Evolutionary conservation across 2,797 vertebrate genomes (phyloP).

Genomic region (Hydrophis major): DNA sequence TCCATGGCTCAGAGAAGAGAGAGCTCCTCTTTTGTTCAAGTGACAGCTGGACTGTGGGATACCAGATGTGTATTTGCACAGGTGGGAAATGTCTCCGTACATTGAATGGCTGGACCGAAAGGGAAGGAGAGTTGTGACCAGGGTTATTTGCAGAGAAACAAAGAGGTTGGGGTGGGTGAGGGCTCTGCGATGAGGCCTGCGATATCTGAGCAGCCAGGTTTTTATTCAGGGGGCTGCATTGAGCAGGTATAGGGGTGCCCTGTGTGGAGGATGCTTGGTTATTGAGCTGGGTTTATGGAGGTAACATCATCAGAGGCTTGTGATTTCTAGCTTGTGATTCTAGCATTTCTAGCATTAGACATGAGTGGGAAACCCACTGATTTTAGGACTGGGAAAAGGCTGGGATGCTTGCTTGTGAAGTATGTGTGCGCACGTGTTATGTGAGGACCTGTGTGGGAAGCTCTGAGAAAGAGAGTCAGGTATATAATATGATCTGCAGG

Average conservation of each 20-base stretch:
- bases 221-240: neutral
- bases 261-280: neutral
- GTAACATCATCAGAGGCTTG: neutral
- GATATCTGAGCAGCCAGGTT: neutral
- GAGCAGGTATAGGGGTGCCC: neutral
- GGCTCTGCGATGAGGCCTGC: neutral
- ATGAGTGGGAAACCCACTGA: neutral
- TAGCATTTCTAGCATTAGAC: too few species aligned
- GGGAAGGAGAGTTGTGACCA: neutral
- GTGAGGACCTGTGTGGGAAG: neutral
- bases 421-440: neutral
- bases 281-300: neutral
- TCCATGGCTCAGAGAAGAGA: neutral
- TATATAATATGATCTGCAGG: neutral
- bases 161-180: neutral
- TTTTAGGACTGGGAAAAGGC: neutral
- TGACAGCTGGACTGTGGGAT: neutral
- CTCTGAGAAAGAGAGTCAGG: neutral
- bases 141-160: conserved; percentile 3
- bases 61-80: neutral
- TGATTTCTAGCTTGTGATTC: too few species aligned
- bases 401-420: neutral
- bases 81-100: neutral
- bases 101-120: neutral
- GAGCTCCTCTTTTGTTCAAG: neutral